Evolutionary conservation across 2,888 invertebrate genomes (phyloP).

Genomic region (Perdita meconis): DNA sequence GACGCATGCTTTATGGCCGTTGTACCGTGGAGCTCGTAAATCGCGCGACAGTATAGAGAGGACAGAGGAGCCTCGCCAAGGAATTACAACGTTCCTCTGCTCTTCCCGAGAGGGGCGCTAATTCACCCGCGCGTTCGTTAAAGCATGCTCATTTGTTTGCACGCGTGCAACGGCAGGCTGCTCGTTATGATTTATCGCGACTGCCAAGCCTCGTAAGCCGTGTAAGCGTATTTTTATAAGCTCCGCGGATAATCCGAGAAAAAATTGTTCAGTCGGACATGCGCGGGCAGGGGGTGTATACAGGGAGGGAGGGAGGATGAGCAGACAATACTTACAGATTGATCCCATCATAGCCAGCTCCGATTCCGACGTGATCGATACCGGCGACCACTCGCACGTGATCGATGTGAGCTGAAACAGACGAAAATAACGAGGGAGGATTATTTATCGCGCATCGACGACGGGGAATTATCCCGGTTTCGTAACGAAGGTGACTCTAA

Average conservation of each 20-base stretch:
- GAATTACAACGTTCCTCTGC: constrained; percentile 14
- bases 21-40: constrained; percentile 44
- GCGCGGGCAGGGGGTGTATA: too few relatives aligned
- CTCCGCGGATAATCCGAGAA: not conserved
- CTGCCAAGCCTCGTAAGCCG: not conserved
- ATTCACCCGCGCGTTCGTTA: constrained; percentile 31
- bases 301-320: not conserved
- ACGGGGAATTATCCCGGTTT: too few relatives aligned
- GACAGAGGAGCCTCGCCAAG: not conserved
- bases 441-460: not conserved
- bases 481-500: too few relatives aligned
- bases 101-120: not conserved
- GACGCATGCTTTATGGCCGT: constrained; percentile 36
- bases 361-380: constrained; percentile 94
- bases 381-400: constrained; percentile 94
- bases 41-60: constrained; percentile 20
- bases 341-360: constrained; percentile 95
- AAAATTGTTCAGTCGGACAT: constrained; percentile 3
- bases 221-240: constrained; percentile 20
- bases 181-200: constrained; percentile 23
- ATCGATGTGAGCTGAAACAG: constrained; percentile 93
- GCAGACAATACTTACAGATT: constrained; percentile 90
- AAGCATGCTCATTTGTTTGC: constrained; percentile 16
- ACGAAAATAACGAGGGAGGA: constrained; percentile 15
- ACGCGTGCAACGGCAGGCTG: not conserved